Conservation (phyloP, 2,888 invertebrate species). For the Sialis lutaria region DNA sequence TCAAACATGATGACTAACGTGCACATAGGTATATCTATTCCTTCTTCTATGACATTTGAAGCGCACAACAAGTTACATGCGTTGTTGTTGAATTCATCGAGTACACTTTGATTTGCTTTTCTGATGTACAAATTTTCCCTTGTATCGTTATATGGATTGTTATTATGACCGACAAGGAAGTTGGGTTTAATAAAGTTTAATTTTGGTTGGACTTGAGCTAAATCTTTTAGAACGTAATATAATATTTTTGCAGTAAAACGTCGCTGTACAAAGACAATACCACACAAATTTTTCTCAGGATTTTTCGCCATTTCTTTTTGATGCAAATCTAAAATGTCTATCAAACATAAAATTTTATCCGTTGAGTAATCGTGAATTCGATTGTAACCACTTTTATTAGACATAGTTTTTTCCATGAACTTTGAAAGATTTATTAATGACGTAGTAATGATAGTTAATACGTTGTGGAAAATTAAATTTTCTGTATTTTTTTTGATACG, state of each 20-base stretch:
- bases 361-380: constrained; percentile 40
- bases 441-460: constrained; percentile 23
- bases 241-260: constrained; percentile 61
- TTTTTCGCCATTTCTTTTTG: constrained; percentile 22
- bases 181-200: constrained; percentile 45
- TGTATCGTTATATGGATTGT: constrained; percentile 35
- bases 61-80: constrained; percentile 47
- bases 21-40: constrained; percentile 72
- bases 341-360: constrained; percentile 41
- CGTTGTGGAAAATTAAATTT: constrained; percentile 21
- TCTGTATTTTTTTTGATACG: constrained; percentile 32
- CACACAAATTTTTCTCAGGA: constrained; percentile 17
- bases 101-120: constrained; percentile 33
- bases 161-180: constrained; percentile 52
- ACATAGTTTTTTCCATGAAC: constrained; percentile 33
- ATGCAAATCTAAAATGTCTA: constrained; percentile 41
- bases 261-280: constrained; percentile 49
- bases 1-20: constrained; percentile 65
- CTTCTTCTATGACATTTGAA: constrained; percentile 79
- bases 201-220: constrained; percentile 26
- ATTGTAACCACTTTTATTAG: constrained; percentile 21
- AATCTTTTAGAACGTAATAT: constrained; percentile 43
- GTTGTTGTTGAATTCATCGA: constrained; percentile 37
- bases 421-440: constrained; percentile 29
- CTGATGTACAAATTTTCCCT: constrained; percentile 34